These are phyloP conservation scores for Perodicticus potto DNA, from an alignment of 2,797 vertebrate species.

Conservation along the genomic window DNA sequence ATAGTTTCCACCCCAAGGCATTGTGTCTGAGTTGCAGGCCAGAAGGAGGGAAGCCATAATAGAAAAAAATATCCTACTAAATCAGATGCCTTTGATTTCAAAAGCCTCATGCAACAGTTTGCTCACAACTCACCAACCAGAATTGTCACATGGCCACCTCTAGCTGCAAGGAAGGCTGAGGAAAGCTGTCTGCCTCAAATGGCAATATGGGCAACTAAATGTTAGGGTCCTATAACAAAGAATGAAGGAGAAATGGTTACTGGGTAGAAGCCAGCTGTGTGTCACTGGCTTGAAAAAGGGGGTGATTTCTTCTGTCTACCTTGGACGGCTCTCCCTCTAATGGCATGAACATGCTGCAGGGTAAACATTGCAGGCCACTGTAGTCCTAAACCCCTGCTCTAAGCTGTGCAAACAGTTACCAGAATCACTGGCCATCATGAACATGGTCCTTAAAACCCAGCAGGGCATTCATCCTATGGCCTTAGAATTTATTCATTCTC, in stretches of 20 bases:
- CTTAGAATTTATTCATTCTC: neutral
- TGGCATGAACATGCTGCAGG: too few species aligned
- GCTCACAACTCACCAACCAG: neutral
- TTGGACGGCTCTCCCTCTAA: neutral
- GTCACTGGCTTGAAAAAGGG: neutral
- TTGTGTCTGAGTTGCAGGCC: neutral
- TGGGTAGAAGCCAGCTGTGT: neutral
- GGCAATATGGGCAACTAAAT: neutral
- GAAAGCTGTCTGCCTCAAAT: neutral
- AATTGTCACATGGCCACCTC: neutral
- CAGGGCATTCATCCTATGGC: neutral
- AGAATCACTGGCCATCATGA: neutral
- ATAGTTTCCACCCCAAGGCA: neutral
- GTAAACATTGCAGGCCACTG: fast-evolving
- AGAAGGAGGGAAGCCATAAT: neutral
- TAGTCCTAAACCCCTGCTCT: neutral
- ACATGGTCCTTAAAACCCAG: neutral
- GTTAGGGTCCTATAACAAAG: neutral
- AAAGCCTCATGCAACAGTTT: neutral
- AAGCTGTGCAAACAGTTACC: neutral
- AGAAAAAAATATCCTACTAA: neutral
- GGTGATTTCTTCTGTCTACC: neutral
- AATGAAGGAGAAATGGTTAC: neutral
- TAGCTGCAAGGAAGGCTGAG: neutral
- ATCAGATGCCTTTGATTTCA: neutral